phyloP scores from a whole-genome alignment of 1,140 invertebrate genomes.

The Neodiprion lecontei region DNA sequence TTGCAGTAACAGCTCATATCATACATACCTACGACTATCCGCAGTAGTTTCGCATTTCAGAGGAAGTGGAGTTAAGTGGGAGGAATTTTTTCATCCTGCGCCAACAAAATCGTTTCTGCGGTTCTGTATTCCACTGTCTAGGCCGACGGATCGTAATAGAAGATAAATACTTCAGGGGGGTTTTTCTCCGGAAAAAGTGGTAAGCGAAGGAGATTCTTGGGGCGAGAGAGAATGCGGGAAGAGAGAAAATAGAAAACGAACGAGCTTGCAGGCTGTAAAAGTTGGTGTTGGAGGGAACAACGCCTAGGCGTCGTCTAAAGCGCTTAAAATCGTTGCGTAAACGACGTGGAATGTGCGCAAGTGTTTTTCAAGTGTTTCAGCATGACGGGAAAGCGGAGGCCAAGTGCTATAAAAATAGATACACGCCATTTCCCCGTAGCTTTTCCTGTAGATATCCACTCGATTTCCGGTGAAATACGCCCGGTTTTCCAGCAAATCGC shows the following conservation, averaged over 20 bases:
- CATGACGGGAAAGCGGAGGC: constrained; percentile 55
- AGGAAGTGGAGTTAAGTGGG: no score
- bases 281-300: not conserved
- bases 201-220: not conserved
- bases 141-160: not conserved
- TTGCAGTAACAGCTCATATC: no score
- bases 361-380: constrained; percentile 62
- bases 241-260: constrained; percentile 5
- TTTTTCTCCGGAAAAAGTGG: not conserved
- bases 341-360: constrained; percentile 59
- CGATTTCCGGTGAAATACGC: no score
- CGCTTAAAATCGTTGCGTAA: constrained; percentile 45
- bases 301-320: not conserved
- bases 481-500: not conserved
- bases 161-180: not conserved
- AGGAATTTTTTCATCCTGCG: no score
- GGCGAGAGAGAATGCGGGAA: not conserved
- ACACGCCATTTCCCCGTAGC: constrained; percentile 15
- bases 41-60: no score
- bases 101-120: not conserved
- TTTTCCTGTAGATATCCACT: not conserved
- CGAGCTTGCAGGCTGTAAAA: not conserved
- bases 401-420: constrained; percentile 62
- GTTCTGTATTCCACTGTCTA: not conserved
- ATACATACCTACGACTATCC: no score